Evolutionary conservation across 1,140 invertebrate species (phyloP), one percentile per base, ranked within the genome.

Genomic region (Argopecten irradians): DNA sequence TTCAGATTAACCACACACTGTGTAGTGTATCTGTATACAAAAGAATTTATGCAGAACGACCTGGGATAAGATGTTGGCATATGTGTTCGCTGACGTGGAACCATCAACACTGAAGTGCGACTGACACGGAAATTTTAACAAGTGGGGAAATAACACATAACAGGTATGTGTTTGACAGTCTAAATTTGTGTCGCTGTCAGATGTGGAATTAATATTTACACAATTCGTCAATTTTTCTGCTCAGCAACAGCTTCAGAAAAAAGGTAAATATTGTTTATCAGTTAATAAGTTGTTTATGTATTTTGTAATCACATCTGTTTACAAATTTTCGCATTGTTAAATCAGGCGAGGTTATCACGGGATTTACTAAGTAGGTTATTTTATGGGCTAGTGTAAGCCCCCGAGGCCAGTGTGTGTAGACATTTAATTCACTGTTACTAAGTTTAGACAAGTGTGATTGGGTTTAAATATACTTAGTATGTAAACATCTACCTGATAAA

Each of bases 291-390:
- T 71, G 11, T 71, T 71, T 5, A 71, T 71, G 13, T n/a, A 71
- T 71, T 71, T n/a, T 71, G 28, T 71, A 5, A n/a, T 28, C 55
- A 71, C 55, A 71, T n/a, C 8, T 71, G 55, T 71, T n/a, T 71
- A 71, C 55, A 71, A 11, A n/a, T 71, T 71, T 71, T 71, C 28
- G 22, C 28, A n/a, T 28, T 11, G 28, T 71, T 71, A 71, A 71
- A 28, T 71, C 55, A 71, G 8, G 22, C 55, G n/a, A 28, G 55
- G 22, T n/a, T 71, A 71, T 71, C 55, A 28, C 55, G 5, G 5
- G 55, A 71, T 71, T 71, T 71, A n/a, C n/a, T n/a, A 71, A 71
- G 55, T 71, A 71, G 55, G 55, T 71, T 71, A 71, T 71, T 71
- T 71, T 71, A 71, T 71, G 55, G 55, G 55, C 22, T n/a, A 71